Evolutionary conservation across 1,140 invertebrate species (phyloP), one percentile per base, ranked within the genome.

Genomic region (Drosophila nasuta): DNA sequence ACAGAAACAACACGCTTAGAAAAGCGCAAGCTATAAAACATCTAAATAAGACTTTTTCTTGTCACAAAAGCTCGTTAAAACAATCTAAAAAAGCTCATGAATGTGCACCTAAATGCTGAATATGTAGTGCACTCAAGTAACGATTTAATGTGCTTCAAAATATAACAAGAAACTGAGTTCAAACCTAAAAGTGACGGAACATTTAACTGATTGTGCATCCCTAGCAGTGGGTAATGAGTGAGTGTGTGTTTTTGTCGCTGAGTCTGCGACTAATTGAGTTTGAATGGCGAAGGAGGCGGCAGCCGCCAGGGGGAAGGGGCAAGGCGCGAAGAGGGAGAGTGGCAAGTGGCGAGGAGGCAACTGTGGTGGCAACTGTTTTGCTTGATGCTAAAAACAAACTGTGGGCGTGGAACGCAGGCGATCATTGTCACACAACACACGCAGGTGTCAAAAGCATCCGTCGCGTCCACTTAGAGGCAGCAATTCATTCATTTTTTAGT

Each of bases 401-500:
- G 82, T 85, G 75, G 82, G 82, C 82, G 85, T 77, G 77, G 66
- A 82, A 82, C 73, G 77, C 83, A 81, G 82, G 83, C 83, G 83
- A 87, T 88, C 83, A 87, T 87, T 87, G 83, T 87, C 83, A 79
- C 56, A 59, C 56, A 59, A 87, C 66, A 72, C 76, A 87, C 82
- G 83, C 83, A 88, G 83, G 83, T 87, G 83, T 87, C 82, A 87
- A 82, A 25, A 82, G 83, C 83, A 82, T 88, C 79, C 77, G 82
- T 82, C 76, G 82, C 62, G 82, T 86, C 75, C 82, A 86, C 72
- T 86, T 79, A 74, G 65, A 51, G 45, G 33, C 41, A 48, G 45
- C 60, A 60, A 76, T 76, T 71, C 60, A 76, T 72, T 41, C 48
- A 72, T 54, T 59, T 59, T 58, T 71, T 54, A 41, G 43, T 51